Conservation (phyloP, 30 jellyfish, hydroid and myxozoan species). For the Chironex yamaguchii region DNA sequence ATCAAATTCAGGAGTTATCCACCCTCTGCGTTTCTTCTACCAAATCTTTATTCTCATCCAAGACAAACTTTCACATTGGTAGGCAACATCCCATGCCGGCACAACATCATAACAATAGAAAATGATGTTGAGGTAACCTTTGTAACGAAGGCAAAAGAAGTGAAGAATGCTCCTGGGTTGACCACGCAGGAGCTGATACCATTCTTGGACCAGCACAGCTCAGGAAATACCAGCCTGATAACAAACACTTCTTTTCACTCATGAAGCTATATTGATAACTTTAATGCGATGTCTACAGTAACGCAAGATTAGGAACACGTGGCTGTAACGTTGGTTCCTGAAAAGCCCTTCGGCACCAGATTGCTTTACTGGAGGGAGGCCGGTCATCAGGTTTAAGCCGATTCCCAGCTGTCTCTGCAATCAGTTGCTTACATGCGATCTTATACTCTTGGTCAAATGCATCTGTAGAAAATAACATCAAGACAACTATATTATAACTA, state of each 20-base stretch:
- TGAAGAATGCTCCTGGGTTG: too few relatives aligned
- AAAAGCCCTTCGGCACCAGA: slow-evolving; percentile 96
- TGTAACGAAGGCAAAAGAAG: too few relatives aligned
- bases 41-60: too few relatives aligned
- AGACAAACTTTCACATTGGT: too few relatives aligned
- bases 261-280: not conserved
- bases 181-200: too few relatives aligned
- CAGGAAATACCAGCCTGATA: not conserved
- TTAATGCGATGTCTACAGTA: not conserved
- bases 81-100: too few relatives aligned
- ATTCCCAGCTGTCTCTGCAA: slow-evolving; percentile 72
- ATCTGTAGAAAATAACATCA: slow-evolving; percentile 68
- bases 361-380: slow-evolving; percentile 96
- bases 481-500: too few relatives aligned
- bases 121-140: too few relatives aligned
- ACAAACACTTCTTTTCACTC: not conserved
- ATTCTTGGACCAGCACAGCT: not conserved
- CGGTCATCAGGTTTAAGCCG: slow-evolving; percentile 89
- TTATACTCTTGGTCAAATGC: slow-evolving; percentile 98
- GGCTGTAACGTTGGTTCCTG: slow-evolving; percentile 98
- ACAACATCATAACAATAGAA: too few relatives aligned
- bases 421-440: slow-evolving; percentile 79
- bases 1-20: too few relatives aligned
- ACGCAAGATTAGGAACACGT: slow-evolving; percentile 72
- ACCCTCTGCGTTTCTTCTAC: too few relatives aligned